A percentile compares a stretch with the other conserved stretches of the same genome.
These are phyloP conservation scores for Moxostoma hubbsi DNA, from an alignment of 2,797 vertebrate species.

Conservation along the genomic window DNA sequence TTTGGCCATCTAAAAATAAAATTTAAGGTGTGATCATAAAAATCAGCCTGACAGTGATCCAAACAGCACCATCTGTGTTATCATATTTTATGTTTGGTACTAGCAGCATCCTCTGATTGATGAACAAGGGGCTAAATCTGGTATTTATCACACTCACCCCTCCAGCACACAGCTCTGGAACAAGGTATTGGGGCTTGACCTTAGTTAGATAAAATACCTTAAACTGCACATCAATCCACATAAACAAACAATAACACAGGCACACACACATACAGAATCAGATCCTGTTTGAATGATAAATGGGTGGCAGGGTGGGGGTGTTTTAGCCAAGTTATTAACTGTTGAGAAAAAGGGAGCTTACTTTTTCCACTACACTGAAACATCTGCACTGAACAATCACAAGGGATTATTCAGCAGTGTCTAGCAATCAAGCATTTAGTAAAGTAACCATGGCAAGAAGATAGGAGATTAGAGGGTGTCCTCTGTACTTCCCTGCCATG, in stretches of 20 bases:
- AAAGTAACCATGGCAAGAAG: slow-evolving; percentile 38
- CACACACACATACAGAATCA: background rate
- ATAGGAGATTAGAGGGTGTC: slow-evolving; percentile 54
- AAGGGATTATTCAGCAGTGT: slow-evolving; percentile 36
- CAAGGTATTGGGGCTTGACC: background rate
- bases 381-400: slow-evolving; percentile 55
- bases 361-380: slow-evolving; percentile 45
- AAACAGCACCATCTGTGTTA: slow-evolving; percentile 62
- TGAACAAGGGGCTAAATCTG: slow-evolving; percentile 60
- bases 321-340: slow-evolving; percentile 22
- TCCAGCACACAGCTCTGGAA: slow-evolving; percentile 54
- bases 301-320: background rate
- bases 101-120: slow-evolving; percentile 42
- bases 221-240: slow-evolving; percentile 1
- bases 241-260: slow-evolving; percentile 5
- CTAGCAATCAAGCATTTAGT: slow-evolving; percentile 28
- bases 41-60: slow-evolving; percentile 46
- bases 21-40: slow-evolving; percentile 54
- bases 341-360: slow-evolving; percentile 8
- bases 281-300: slow-evolving; percentile 27
- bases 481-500: slow-evolving; percentile 51
- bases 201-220: background rate
- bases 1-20: slow-evolving; percentile 64
- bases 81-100: slow-evolving; percentile 52
- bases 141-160: slow-evolving; percentile 65